Conservation (phyloP, 2,888 invertebrate genomes). For the Eupithecia subumbrata region DNA sequence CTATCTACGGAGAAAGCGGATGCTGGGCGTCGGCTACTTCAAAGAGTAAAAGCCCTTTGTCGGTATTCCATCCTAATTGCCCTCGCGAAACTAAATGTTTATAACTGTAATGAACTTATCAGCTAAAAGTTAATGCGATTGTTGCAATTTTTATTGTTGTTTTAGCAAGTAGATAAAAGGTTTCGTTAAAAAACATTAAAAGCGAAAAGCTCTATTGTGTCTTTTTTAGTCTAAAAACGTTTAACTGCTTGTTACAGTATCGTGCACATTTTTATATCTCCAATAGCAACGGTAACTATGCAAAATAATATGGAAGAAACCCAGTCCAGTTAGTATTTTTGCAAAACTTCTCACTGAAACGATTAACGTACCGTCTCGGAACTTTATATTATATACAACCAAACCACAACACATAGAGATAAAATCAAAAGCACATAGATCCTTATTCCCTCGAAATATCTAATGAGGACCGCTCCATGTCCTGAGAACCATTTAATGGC, state of each 20-base stretch:
- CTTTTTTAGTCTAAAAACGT: background rate
- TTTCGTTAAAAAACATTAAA: conserved; percentile 28
- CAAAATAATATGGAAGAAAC: background rate
- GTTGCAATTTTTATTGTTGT: conserved; percentile 42
- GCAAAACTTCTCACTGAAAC: background rate
- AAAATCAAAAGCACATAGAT: conserved; percentile 39
- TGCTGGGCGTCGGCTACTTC: conserved; percentile 71
- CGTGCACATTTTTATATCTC: background rate
- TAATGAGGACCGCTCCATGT: conserved; percentile 62
- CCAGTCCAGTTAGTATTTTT: background rate
- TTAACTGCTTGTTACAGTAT: background rate
- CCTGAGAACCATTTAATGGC: conserved; percentile 74
- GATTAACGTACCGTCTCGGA: background rate
- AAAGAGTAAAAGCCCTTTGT: conserved; percentile 71
- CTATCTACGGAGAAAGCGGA: conserved; percentile 80
- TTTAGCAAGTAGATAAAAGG: conserved; percentile 43
- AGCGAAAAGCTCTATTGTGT: background rate
- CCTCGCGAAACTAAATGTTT: conserved; percentile 74
- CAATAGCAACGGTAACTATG: background rate
- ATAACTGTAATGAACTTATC: conserved; percentile 63
- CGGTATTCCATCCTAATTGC: conserved; percentile 68
- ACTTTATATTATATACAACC: background rate
- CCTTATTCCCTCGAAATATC: conserved; percentile 44
- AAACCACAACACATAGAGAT: conserved; percentile 16
- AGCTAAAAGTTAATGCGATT: conserved; percentile 47